Evolutionary conservation across 2,113 vertebrate genomes (phyloP).

Genomic region (Barbus barbus): DNA sequence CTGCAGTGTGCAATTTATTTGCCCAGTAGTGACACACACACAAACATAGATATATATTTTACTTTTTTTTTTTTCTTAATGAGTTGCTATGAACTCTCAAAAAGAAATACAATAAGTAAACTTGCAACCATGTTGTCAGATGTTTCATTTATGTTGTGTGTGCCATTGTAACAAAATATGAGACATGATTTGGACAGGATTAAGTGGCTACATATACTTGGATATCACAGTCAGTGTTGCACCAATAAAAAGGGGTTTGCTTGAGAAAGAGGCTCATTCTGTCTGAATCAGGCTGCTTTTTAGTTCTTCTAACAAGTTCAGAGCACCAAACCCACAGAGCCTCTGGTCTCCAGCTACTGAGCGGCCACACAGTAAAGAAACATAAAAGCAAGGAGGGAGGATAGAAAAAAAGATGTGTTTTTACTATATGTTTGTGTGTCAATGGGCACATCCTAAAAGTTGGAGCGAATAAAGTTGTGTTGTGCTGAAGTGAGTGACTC

Average conservation of each 20-base stretch:
- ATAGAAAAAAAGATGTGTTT: no score
- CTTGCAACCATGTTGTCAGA: no score
- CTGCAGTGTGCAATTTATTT: background rate
- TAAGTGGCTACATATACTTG: slow-evolving; percentile 54
- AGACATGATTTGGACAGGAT: slow-evolving; percentile 13
- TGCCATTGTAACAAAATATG: slow-evolving; percentile 37
- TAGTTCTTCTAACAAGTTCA: background rate
- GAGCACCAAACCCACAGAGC: background rate
- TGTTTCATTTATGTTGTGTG: background rate
- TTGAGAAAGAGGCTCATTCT: slow-evolving; percentile 44
- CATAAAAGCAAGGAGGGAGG: background rate
- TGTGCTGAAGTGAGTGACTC: slow-evolving; percentile 3
- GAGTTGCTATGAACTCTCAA: no score
- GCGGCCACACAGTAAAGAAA: background rate
- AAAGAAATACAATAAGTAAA: no score
- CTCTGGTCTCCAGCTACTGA: background rate
- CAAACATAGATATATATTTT: background rate
- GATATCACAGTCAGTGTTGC: slow-evolving; percentile 50
- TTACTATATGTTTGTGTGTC: background rate
- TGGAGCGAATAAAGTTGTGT: background rate
- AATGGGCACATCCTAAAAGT: background rate
- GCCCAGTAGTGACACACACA: background rate
- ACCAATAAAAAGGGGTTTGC: slow-evolving; percentile 47
- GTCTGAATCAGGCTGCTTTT: background rate
- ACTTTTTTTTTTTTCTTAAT: no score